A percentile compares a stretch with the other conserved stretches of the same genome.
Conservation (phyloP, 2,113 vertebrate genomes). For the Eptatretus burgeri region DNA sequence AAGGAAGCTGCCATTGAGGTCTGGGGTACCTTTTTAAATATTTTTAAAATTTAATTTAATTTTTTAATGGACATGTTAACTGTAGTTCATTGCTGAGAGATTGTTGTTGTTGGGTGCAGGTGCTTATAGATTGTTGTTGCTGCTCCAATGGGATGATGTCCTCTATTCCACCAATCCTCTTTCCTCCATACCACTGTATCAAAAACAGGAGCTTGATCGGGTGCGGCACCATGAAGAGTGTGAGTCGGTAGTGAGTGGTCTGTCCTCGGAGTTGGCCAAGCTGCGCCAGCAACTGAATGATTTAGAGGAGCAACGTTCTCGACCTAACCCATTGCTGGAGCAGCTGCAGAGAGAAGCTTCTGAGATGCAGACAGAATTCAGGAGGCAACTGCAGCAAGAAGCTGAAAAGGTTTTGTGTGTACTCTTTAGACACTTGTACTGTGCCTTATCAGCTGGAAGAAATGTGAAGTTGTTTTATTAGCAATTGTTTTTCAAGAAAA, state of each 20-base stretch:
- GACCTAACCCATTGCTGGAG: constrained; percentile 25
- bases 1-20: too few species aligned
- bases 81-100: too few species aligned
- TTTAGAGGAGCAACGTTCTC: constrained; percentile 18
- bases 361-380: constrained; percentile 29
- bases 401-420: constrained; percentile 31
- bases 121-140: too few species aligned
- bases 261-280: constrained; percentile 25
- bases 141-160: too few species aligned
- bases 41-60: too few species aligned
- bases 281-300: constrained; percentile 23
- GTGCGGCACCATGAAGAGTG: constrained; percentile 15
- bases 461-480: not conserved
- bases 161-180: too few species aligned
- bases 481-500: not conserved
- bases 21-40: too few species aligned
- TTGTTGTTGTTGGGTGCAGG: too few species aligned
- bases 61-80: too few species aligned
- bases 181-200: not conserved
- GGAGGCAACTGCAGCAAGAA: constrained; percentile 38
- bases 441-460: not conserved
- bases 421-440: not conserved
- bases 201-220: constrained; percentile 17
- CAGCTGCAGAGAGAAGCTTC: constrained; percentile 32
- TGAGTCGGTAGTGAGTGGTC: constrained; percentile 22